phyloP scores from a whole-genome alignment of 2,113 vertebrate genomes.

The Candoia aspera region DNA sequence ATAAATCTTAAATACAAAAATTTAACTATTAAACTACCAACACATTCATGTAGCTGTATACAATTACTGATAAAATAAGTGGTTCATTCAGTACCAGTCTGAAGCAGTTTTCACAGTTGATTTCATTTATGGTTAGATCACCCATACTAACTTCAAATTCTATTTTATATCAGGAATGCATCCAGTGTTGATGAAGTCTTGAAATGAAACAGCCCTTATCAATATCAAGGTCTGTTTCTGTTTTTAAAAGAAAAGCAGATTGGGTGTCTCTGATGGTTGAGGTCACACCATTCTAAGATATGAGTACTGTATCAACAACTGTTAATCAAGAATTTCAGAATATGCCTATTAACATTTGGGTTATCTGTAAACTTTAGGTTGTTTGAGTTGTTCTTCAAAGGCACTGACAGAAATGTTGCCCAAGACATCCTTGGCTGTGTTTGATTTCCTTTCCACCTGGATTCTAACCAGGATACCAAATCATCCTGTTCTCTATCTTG shows the following conservation, averaged over 20 bases:
- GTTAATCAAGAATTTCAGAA: background rate
- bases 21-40: background rate
- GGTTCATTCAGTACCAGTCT: background rate
- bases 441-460: background rate
- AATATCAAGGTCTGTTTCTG: background rate
- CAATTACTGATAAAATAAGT: background rate
- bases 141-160: background rate
- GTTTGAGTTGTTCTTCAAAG: background rate
- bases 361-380: background rate
- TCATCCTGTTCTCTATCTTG: background rate
- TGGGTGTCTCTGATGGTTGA: background rate
- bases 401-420: background rate
- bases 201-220: background rate
- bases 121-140: background rate
- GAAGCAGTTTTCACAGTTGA: background rate
- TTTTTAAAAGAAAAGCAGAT: background rate
- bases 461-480: background rate
- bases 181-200: background rate
- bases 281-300: background rate
- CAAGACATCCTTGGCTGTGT: background rate
- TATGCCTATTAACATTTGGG: background rate
- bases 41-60: background rate
- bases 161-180: background rate
- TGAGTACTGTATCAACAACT: no score
- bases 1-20: background rate